Evolutionary conservation across 1,140 invertebrate genomes (phyloP).

Genomic region (Dendroctonus ponderosae): DNA sequence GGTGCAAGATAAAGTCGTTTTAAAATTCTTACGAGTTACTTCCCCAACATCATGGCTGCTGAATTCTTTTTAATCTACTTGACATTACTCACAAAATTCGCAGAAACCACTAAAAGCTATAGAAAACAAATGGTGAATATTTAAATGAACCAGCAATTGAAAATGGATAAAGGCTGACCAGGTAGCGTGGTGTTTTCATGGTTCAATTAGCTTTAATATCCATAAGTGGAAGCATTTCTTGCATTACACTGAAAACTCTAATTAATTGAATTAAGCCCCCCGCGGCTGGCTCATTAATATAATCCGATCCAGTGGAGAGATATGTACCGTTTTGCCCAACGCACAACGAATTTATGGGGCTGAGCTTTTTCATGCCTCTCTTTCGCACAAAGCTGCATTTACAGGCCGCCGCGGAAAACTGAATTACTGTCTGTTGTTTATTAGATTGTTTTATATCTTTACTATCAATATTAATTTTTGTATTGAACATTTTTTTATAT

Average conservation of each 20-base stretch:
- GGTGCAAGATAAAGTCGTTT: neutral
- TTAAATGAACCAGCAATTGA: too few species aligned
- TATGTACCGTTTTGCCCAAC: constrained; percentile 28
- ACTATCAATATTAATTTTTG: too few species aligned
- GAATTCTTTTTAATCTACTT: too few species aligned
- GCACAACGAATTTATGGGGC: constrained; percentile 20
- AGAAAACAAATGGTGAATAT: too few species aligned
- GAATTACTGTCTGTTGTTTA: constrained; percentile 21
- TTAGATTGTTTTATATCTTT: constrained; percentile 8
- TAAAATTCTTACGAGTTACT: constrained; percentile 1
- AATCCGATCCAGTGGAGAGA: constrained; percentile 30
- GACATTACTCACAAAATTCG: too few species aligned
- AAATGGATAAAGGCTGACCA: too few species aligned
- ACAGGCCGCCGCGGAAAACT: constrained; percentile 21
- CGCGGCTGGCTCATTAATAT: constrained; percentile 27
- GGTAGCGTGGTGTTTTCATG: constrained; percentile 4
- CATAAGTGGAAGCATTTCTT: constrained; percentile 2
- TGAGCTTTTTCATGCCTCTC: constrained; percentile 22
- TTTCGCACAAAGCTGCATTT: constrained; percentile 30
- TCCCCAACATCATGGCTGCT: too few species aligned
- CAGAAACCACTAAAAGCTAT: too few species aligned
- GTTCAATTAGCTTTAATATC: constrained; percentile 1
- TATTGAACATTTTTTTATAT: too few species aligned
- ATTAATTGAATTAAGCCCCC: constrained; percentile 32
- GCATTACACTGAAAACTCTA: constrained; percentile 7